Conservation (phyloP, 2,113 vertebrate genomes). For the Channa argus region DNA sequence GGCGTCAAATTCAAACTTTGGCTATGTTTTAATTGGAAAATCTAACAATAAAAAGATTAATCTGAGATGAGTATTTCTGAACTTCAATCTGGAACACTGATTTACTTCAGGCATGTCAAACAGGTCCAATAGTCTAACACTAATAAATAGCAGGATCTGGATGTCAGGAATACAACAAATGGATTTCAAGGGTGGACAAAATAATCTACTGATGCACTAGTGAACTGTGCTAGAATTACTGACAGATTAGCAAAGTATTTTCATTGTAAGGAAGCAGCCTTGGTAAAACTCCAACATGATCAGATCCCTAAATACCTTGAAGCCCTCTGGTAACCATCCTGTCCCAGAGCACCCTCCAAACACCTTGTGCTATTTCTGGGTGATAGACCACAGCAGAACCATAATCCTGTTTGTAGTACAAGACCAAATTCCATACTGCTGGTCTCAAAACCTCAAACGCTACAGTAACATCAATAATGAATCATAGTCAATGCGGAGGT, state of each 20-base stretch:
- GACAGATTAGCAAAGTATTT: conserved; percentile 45
- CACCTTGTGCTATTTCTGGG: conserved; percentile 53
- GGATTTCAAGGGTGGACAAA: conserved; percentile 27
- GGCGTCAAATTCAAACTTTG: not conserved
- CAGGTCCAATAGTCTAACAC: conserved; percentile 16
- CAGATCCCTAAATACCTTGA: conserved; percentile 50
- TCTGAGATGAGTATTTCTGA: not conserved
- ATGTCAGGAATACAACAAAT: conserved; percentile 21
- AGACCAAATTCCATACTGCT: conserved; percentile 34
- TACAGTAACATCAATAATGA: conserved; percentile 6
- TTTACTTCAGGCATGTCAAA: conserved; percentile 7
- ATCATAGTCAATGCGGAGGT: not conserved
- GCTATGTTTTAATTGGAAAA: not conserved
- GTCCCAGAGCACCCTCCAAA: conserved; percentile 47
- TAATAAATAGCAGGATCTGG: conserved; percentile 3
- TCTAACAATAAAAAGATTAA: not conserved
- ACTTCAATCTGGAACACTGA: not conserved
- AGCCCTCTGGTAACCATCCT: conserved; percentile 32
- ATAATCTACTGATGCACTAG: conserved; percentile 34
- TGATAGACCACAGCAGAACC: conserved; percentile 56
- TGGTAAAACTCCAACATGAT: conserved; percentile 32
- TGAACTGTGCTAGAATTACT: conserved; percentile 51
- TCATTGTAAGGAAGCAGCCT: conserved; percentile 29
- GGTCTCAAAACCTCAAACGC: conserved; percentile 33
- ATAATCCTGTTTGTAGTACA: conserved; percentile 58